phyloP scores from a whole-genome alignment of 1,140 invertebrate species.

The Cherax destructor region DNA sequence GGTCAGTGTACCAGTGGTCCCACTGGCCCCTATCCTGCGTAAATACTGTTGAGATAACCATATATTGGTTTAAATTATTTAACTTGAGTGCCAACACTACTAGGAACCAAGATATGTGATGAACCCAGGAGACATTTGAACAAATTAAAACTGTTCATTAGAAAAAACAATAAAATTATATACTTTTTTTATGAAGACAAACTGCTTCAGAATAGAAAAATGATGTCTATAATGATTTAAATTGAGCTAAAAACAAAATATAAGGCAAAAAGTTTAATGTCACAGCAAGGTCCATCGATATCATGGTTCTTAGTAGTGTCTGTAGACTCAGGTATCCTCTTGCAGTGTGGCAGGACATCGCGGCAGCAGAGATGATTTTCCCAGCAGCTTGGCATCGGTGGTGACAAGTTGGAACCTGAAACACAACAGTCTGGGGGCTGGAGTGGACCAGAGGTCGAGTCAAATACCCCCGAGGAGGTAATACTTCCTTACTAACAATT shows the following conservation, averaged over 20 bases:
- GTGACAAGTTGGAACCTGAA: constrained; percentile 51
- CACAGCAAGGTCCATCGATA: constrained; percentile 20
- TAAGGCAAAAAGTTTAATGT: not conserved
- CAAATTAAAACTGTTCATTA: not conserved
- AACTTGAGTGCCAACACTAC: constrained; percentile 9
- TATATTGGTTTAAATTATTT: constrained; percentile 21
- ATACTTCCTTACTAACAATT: constrained; percentile 29
- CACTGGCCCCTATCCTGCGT: constrained; percentile 68
- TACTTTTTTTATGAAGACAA: not conserved
- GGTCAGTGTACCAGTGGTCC: constrained; percentile 63
- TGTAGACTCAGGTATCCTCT: constrained; percentile 35
- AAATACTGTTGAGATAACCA: constrained; percentile 22
- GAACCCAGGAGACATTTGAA: constrained; percentile 23
- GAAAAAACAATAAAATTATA: constrained; percentile 3
- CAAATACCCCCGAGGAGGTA: constrained; percentile 12
- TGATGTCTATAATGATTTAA: too few relatives aligned
- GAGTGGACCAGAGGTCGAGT: constrained; percentile 47
- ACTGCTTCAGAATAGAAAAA: not conserved
- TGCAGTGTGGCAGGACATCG: constrained; percentile 24
- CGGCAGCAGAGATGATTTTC: constrained; percentile 5
- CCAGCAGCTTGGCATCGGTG: constrained; percentile 22
- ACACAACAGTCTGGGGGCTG: constrained; percentile 62
- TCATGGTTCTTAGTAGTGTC: constrained; percentile 47
- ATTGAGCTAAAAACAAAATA: too few relatives aligned
- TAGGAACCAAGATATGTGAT: constrained; percentile 33